Evolutionary conservation across 2,888 invertebrate species (phyloP).

Genomic region (Phasia obesa): DNA sequence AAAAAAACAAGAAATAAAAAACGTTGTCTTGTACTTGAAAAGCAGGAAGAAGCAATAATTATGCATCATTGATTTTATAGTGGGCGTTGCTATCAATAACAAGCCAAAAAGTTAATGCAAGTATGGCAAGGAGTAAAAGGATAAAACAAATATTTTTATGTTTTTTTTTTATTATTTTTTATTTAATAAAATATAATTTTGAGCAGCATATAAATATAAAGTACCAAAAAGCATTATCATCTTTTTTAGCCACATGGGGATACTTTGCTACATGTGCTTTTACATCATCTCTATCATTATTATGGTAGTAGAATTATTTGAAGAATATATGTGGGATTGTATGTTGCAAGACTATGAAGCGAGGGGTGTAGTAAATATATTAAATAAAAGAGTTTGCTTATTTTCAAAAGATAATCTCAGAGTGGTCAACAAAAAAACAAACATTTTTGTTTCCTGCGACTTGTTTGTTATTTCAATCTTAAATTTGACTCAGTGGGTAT

Average conservation of each 20-base stretch:
- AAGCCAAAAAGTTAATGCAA: constrained; percentile 47
- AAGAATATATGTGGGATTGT: constrained; percentile 2
- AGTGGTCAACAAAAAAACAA: no score
- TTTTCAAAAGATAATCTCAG: no score
- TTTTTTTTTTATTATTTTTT: background rate
- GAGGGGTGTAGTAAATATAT: constrained; percentile 14
- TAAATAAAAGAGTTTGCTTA: background rate
- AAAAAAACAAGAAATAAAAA: background rate
- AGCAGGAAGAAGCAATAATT: constrained; percentile 65
- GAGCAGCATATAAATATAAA: constrained; percentile 61
- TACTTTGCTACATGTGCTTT: constrained; percentile 55
- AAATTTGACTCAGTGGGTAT: no score
- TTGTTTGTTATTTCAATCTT: no score
- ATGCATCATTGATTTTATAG: constrained; percentile 69
- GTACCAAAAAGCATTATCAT: constrained; percentile 68
- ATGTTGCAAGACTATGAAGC: background rate
- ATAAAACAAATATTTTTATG: constrained; percentile 43
- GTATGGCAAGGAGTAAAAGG: constrained; percentile 16
- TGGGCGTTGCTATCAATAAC: constrained; percentile 67
- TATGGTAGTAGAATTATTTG: constrained; percentile 45
- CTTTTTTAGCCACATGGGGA: constrained; percentile 64
- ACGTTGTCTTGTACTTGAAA: constrained; percentile 30
- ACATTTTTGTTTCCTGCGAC: no score
- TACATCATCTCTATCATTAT: constrained; percentile 33
- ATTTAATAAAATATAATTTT: constrained; percentile 28